phyloP scores from a whole-genome alignment of 2,797 vertebrate species.

The Stomatorhinus walkeri region DNA sequence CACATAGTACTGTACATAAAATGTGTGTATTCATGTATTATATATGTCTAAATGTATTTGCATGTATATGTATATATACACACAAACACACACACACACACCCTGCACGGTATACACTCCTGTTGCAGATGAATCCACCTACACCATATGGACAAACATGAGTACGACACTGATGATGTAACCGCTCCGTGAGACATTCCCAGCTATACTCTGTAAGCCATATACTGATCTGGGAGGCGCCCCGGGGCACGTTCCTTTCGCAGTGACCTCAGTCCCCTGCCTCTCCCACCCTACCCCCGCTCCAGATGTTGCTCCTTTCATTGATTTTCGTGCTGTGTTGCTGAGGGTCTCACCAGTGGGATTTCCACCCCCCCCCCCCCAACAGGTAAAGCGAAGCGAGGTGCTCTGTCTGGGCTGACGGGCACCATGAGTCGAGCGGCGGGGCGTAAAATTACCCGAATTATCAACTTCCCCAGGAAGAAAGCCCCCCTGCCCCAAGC shows the following conservation, averaged over 20 bases:
- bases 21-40: not conserved
- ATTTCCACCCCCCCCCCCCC: not conserved
- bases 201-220: not conserved
- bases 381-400: constrained; percentile 76
- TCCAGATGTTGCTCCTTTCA: not conserved
- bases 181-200: not conserved
- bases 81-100: not conserved
- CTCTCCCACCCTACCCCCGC: not conserved
- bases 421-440: constrained; percentile 89
- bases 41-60: not conserved
- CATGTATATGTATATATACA: not conserved
- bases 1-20: not conserved
- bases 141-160: not conserved
- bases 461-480: constrained; percentile 96
- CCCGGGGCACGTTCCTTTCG: not conserved
- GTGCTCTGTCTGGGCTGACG: constrained; percentile 85
- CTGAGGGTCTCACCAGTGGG: not conserved
- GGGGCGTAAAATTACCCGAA: constrained; percentile 90
- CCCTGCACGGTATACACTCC: not conserved
- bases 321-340: not conserved
- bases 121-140: not conserved
- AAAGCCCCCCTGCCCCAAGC: constrained; percentile 74
- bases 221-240: not conserved
- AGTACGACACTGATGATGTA: not conserved
- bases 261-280: not conserved